These are phyloP conservation scores for Lamprologus callipterus DNA, from an alignment of 2,113 vertebrate species.

Conservation along the genomic window DNA sequence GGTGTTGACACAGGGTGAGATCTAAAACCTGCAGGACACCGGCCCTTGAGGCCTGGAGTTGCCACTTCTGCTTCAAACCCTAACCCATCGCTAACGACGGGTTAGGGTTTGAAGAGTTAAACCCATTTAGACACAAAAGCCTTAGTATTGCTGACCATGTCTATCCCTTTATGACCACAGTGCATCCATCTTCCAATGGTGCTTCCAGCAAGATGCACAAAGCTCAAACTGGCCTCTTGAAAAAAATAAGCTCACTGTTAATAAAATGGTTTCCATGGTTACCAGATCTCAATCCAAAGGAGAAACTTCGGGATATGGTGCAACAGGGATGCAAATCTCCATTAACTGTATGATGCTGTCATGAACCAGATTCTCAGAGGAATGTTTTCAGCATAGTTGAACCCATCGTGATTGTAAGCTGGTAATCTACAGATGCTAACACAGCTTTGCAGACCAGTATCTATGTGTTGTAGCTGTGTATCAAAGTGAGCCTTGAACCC, in stretches of 20 bases:
- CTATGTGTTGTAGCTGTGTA: background rate
- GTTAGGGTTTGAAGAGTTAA: too few relatives aligned
- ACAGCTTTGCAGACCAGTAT: background rate
- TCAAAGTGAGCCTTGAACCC: background rate
- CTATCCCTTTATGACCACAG: background rate
- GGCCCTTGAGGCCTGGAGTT: background rate
- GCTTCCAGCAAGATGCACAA: background rate
- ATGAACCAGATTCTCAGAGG: background rate
- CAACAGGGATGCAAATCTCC: background rate
- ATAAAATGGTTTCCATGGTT: background rate
- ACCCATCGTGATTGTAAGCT: background rate
- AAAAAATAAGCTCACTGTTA: background rate
- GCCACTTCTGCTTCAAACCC: background rate
- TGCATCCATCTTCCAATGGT: background rate
- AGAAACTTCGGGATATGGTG: background rate
- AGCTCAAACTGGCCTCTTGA: background rate
- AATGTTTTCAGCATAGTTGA: background rate
- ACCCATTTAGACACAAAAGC: background rate
- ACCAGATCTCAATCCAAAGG: background rate
- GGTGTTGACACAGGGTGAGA: background rate
- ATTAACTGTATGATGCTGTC: background rate
- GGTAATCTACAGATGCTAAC: background rate
- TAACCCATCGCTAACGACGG: rapidly evolving
- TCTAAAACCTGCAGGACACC: background rate
- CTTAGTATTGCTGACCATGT: too few relatives aligned